A percentile compares a stretch with the other conserved stretches of the same genome.
These are phyloP conservation scores for Eupithecia vulgata DNA, from an alignment of 2,888 invertebrate genomes.

Conservation along the genomic window DNA sequence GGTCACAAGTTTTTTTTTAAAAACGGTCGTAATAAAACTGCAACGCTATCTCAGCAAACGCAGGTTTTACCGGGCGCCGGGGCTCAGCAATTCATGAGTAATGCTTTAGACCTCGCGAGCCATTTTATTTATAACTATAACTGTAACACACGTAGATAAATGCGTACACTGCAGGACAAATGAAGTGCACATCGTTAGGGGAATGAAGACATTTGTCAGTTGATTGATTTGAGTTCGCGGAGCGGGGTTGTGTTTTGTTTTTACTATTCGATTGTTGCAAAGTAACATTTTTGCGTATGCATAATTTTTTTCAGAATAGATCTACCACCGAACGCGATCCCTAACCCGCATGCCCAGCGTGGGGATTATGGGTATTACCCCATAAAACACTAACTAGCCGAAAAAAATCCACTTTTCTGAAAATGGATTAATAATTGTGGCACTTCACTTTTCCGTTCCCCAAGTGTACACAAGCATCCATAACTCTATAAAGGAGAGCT, in stretches of 20 bases:
- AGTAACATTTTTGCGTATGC: not conserved
- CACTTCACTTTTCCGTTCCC: constrained; percentile 18
- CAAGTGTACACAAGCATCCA: constrained; percentile 35
- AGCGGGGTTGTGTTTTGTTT: constrained; percentile 12
- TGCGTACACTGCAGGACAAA: constrained; percentile 56
- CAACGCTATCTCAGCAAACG: constrained; percentile 3
- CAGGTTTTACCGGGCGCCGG: constrained; percentile 50
- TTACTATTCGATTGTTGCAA: not conserved
- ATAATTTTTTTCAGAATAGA: no score
- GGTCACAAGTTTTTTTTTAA: not conserved
- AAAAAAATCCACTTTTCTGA: not conserved
- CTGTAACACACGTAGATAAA: constrained; percentile 73
- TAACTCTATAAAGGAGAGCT: constrained; percentile 55
- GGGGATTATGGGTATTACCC: no score
- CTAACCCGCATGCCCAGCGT: no score
- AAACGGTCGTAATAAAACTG: not conserved
- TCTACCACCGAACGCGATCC: no score
- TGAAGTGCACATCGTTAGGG: constrained; percentile 46
- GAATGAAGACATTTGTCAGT: constrained; percentile 54
- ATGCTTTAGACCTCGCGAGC: constrained; percentile 60
- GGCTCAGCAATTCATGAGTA: constrained; percentile 61
- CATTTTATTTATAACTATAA: constrained; percentile 73
- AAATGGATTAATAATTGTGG: not conserved
- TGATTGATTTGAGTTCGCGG: constrained; percentile 40
- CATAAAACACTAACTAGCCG: not conserved